phyloP scores from a whole-genome alignment of 2,888 invertebrate genomes.

The Ophion ellenae region DNA sequence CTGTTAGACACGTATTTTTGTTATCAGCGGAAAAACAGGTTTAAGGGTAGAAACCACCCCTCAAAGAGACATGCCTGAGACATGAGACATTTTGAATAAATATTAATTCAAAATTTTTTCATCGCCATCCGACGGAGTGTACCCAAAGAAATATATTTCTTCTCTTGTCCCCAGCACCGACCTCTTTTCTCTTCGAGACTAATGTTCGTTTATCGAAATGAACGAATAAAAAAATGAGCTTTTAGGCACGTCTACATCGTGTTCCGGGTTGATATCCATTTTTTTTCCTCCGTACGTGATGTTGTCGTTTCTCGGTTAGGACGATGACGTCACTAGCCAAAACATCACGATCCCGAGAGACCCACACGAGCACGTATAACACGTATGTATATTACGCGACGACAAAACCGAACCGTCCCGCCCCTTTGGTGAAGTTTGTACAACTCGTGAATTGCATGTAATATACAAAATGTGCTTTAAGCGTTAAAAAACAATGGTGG shows the following conservation, averaged over 20 bases:
- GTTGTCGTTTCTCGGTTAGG: slow-evolving; percentile 64
- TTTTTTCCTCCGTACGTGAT: slow-evolving; percentile 69
- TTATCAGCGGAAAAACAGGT: no score
- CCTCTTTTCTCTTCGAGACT: no score
- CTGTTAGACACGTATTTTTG: no score
- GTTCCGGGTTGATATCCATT: background rate
- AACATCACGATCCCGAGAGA: slow-evolving; percentile 66
- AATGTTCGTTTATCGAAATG: background rate
- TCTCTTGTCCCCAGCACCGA: no score
- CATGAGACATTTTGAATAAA: no score
- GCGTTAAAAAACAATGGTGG: background rate
- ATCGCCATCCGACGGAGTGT: no score
- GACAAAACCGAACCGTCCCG: slow-evolving; percentile 14
- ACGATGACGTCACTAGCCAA: slow-evolving; percentile 73
- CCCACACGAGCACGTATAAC: slow-evolving; percentile 28
- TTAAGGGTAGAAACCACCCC: no score
- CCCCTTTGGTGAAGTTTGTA: slow-evolving; percentile 6
- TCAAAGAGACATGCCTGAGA: no score
- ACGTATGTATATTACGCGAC: slow-evolving; percentile 32
- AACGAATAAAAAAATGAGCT: background rate
- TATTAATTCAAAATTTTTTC: no score
- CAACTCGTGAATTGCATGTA: slow-evolving; percentile 22
- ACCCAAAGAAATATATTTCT: no score
- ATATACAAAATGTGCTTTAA: background rate
- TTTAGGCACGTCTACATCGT: background rate